Conservation (phyloP, 2,888 invertebrate species). For the Lypha dubia region DNA sequence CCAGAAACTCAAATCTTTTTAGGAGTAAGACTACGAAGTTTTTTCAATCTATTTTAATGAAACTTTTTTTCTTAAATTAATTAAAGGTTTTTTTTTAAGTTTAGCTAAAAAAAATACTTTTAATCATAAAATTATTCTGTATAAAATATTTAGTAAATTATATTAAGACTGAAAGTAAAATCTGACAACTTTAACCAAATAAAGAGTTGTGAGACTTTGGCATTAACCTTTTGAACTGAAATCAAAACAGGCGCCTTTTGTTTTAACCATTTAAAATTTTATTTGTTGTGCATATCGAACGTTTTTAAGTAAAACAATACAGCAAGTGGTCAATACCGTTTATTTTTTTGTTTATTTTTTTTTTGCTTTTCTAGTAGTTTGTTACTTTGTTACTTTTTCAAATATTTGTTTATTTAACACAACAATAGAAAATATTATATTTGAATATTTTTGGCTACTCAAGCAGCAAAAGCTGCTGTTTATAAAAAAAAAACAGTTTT, state of each 20-base stretch:
- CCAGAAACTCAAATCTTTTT: too few relatives aligned
- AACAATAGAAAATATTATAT: slow-evolving; percentile 59
- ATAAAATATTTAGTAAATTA: background rate
- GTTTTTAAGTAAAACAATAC: slow-evolving; percentile 61
- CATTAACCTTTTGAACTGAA: slow-evolving; percentile 71
- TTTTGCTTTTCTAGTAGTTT: slow-evolving; percentile 4
- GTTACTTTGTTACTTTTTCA: slow-evolving; percentile 46
- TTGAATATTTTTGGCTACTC: slow-evolving; percentile 70
- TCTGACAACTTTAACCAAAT: background rate
- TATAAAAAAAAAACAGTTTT: slow-evolving; percentile 14
- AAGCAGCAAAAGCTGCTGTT: slow-evolving; percentile 70
- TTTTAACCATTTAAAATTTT: slow-evolving; percentile 43
- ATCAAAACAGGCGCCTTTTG: slow-evolving; percentile 69
- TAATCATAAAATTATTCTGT: background rate
- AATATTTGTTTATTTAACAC: slow-evolving; percentile 45
- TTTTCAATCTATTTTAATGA: too few relatives aligned
- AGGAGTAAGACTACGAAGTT: too few relatives aligned
- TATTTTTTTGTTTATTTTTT: slow-evolving; percentile 23
- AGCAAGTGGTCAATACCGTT: slow-evolving; percentile 68
- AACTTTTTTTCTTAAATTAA: too few relatives aligned
- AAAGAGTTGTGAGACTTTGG: slow-evolving; percentile 36
- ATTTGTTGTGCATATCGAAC: background rate
- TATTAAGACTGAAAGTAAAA: background rate
- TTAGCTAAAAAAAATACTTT: too few relatives aligned
- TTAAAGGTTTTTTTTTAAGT: too few relatives aligned